These are phyloP conservation scores for Ctenosaura bakeri DNA, from an alignment of 2,797 vertebrate species.

Conservation along the genomic window DNA sequence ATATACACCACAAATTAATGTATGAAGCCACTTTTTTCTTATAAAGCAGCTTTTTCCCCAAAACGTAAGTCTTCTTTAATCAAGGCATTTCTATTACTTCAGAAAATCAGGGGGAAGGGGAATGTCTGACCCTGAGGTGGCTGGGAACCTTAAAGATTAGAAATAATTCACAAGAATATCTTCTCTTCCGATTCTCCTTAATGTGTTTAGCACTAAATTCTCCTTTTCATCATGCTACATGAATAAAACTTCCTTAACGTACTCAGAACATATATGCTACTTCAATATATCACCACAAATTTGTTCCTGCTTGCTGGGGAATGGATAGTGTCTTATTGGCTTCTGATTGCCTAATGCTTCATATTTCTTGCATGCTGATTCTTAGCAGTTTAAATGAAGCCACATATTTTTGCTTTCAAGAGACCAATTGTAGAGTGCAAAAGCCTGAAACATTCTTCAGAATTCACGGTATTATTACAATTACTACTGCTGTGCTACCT, in stretches of 20 bases:
- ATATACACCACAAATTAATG: conserved; percentile 24
- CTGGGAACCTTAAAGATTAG: conserved; percentile 56
- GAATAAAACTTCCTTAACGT: conserved; percentile 45
- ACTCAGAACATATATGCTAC: conserved; percentile 36
- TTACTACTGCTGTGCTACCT: conserved; percentile 56
- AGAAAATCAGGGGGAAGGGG: conserved; percentile 44
- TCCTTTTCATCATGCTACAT: conserved; percentile 33
- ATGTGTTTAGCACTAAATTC: conserved; percentile 37
- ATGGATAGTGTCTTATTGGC: background rate
- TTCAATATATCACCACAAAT: conserved; percentile 39
- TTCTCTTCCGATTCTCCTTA: conserved; percentile 43
- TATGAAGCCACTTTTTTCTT: conserved; percentile 47
- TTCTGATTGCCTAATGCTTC: conserved; percentile 36
- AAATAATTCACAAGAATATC: conserved; percentile 49
- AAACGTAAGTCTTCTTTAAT: conserved; percentile 53
- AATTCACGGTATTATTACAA: conserved; percentile 55
- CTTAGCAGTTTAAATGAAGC: conserved; percentile 14
- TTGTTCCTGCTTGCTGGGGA: conserved; percentile 42
- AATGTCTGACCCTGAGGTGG: conserved; percentile 57
- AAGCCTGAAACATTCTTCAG: background rate
- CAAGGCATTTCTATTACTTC: conserved; percentile 57
- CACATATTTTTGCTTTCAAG: conserved; percentile 57
- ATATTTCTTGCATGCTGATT: conserved; percentile 7
- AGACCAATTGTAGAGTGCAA: conserved; percentile 54
- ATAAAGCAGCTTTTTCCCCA: conserved; percentile 24